These are phyloP conservation scores for Drosophila mayaguana DNA, from an alignment of 2,888 invertebrate species.

Conservation along the genomic window DNA sequence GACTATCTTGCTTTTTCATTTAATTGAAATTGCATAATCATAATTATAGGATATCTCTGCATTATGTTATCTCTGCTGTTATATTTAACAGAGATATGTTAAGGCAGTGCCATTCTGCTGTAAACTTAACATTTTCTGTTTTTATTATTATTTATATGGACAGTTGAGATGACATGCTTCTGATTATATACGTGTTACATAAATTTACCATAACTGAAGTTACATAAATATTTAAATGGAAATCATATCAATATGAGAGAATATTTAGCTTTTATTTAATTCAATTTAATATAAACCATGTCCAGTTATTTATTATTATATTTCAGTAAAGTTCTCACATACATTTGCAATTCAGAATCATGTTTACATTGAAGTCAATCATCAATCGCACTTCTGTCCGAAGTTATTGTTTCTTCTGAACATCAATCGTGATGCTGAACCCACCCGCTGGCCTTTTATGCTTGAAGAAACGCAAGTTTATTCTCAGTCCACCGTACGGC, in stretches of 20 bases:
- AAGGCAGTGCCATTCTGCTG: too few species aligned
- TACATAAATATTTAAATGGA: too few species aligned
- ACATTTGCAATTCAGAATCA: not conserved
- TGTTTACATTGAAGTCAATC: not conserved
- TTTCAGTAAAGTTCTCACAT: not conserved
- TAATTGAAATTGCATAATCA: constrained; percentile 2
- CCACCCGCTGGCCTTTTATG: constrained; percentile 17
- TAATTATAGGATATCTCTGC: not conserved
- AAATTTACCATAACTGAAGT: too few species aligned
- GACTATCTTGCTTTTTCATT: not conserved
- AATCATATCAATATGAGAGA: not conserved
- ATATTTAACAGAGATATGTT: not conserved
- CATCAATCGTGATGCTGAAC: not conserved
- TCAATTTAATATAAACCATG: not conserved
- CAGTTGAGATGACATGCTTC: too few species aligned
- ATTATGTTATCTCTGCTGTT: not conserved
- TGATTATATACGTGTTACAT: too few species aligned
- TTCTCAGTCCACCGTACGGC: constrained; percentile 25
- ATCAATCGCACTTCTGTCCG: not conserved
- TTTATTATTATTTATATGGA: too few species aligned
- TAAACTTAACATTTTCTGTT: too few species aligned
- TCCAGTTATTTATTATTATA: not conserved
- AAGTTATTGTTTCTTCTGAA: not conserved
- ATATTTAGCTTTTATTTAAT: not conserved
- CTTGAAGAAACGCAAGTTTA: constrained; percentile 26